Conservation (phyloP, 2,113 vertebrate species). For the Lichenostomus cassidix region DNA sequence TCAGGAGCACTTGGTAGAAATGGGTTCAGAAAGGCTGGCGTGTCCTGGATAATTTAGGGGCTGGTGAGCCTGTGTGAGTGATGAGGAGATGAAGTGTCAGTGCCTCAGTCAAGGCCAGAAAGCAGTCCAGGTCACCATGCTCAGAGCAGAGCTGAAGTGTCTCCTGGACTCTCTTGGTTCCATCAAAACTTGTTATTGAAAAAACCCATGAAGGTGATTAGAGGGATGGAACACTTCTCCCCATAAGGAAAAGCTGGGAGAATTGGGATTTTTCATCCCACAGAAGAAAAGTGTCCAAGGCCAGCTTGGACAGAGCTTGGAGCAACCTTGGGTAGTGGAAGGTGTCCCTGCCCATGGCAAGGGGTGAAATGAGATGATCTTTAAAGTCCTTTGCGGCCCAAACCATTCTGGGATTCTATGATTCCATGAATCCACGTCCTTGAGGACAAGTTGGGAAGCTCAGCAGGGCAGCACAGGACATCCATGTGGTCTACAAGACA, state of each 20-base stretch:
- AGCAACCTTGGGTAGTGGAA: background rate
- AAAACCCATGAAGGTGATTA: background rate
- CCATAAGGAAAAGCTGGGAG: background rate
- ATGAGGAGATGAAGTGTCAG: background rate
- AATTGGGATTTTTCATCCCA: background rate
- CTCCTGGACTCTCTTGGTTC: background rate
- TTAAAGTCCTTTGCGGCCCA: background rate
- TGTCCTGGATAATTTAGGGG: background rate
- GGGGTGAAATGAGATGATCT: background rate
- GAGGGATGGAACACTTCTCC: no score
- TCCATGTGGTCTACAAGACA: fast-evolving
- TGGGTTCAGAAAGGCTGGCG: background rate
- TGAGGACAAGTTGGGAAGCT: background rate
- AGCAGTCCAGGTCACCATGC: background rate
- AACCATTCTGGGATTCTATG: background rate
- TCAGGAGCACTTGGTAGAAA: background rate
- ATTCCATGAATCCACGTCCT: background rate
- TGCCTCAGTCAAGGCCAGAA: background rate
- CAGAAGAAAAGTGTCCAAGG: background rate
- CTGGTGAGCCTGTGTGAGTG: background rate
- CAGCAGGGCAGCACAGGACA: background rate
- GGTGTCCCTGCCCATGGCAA: background rate
- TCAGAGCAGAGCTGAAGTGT: background rate
- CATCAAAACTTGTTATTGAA: background rate
- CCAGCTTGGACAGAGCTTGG: background rate